Evolutionary conservation across 2,888 invertebrate species (phyloP), one percentile per base, ranked within the genome.

Genomic region (Anorthoa munda): DNA sequence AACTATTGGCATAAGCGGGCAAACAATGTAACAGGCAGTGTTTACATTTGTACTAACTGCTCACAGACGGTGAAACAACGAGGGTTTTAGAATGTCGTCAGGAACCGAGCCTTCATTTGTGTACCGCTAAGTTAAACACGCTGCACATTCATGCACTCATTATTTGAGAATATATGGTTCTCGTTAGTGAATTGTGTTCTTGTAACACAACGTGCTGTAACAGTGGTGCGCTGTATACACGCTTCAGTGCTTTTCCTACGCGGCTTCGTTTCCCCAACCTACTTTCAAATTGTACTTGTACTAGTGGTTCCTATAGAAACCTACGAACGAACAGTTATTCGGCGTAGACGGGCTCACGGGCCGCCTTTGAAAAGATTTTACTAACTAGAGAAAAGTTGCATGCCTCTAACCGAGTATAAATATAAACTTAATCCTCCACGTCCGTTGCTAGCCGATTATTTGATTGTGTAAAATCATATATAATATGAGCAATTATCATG

Each of bases 11-110:
- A 86, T 88, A 90, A 91, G 85, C 84, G 87, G 85, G 88, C 90
- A 94, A 95, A 95, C 91, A 94, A 86, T 83, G 87, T 86, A 88
- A 90, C 89, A 85, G 82, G 89, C 87, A 84, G 83, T 93, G 91
- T 94, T 93, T 93, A 89, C 91, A 87, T 89, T 91, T 86, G 89
- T 92, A 51, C 31, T 77, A 90, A 92, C 92, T 88, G 88, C 89
- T 90, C 79, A 83, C 90, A 88, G 85, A 83, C 88, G 88, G 89
- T 92, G 92, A 87, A 92, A 90, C 84, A 87, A 83, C 81, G 87
- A 83, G 81, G 89, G 90, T 91, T 91, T 90, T 88, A 82, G 86
- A 87, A 84, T 90, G 88, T 89, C 89, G 83, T 80, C 84, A 87
- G 82, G 83, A 85, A 83, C 84, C 68, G 77, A 88, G 77, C 83